Evolutionary conservation across 2,113 vertebrate genomes (phyloP).

Genomic region (Menura novaehollandiae): DNA sequence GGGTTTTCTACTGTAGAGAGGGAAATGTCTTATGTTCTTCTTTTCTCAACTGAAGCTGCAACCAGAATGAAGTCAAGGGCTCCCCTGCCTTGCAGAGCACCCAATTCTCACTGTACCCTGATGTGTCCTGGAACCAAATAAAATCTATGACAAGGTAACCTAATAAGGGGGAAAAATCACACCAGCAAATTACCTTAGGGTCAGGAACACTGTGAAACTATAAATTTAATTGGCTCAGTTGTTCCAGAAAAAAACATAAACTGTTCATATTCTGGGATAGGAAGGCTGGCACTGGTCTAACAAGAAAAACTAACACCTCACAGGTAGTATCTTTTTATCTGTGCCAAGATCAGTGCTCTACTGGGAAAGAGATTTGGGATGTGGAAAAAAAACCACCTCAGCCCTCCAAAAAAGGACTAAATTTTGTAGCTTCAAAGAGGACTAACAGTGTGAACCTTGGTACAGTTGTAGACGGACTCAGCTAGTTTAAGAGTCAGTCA

Average conservation of each 20-base stretch:
- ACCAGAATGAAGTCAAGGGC: neutral
- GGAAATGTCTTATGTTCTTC: neutral
- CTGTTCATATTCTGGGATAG: neutral
- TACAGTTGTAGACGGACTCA: neutral
- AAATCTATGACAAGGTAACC: neutral
- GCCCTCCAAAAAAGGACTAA: neutral
- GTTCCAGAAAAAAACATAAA: neutral
- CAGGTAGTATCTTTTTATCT: neutral
- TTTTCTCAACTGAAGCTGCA: neutral
- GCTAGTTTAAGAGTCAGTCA: neutral
- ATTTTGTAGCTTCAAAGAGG: neutral
- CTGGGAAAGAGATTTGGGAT: neutral
- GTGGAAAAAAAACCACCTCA: fast-evolving
- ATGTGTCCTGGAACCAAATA: neutral
- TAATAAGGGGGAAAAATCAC: neutral
- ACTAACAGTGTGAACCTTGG: neutral
- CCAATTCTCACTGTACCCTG: fast-evolving
- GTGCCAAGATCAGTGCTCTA: neutral
- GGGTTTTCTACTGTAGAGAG: neutral
- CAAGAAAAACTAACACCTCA: neutral
- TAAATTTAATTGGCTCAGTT: neutral
- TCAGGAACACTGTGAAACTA: neutral
- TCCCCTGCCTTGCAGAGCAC: neutral
- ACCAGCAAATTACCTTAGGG: neutral
- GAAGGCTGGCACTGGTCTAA: neutral